phyloP scores from a whole-genome alignment of 2,888 invertebrate genomes.

The Rotaria magnacalcarata region DNA sequence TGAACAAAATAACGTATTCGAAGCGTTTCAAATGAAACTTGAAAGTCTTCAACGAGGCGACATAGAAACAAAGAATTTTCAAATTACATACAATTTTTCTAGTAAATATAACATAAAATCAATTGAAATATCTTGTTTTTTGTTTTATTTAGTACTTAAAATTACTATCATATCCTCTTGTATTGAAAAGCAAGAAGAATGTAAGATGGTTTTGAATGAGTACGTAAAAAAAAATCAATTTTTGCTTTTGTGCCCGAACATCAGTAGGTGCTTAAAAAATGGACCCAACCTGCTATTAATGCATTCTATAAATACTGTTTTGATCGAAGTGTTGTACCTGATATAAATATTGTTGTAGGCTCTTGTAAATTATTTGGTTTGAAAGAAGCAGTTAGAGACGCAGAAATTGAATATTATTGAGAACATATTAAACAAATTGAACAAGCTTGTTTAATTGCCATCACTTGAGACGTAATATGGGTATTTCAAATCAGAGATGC shows the following conservation, averaged over 20 bases:
- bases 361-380: not conserved
- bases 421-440: not conserved
- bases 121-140: not conserved
- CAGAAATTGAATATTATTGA: not conserved
- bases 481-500: not conserved
- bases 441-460: not conserved
- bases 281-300: not conserved
- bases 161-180: not conserved
- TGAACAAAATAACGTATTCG: not conserved
- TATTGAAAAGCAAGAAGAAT: not conserved
- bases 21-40: not conserved
- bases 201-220: not conserved
- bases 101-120: not conserved
- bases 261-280: not conserved
- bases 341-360: not conserved
- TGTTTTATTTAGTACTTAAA: not conserved
- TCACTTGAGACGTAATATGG: not conserved
- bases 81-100: not conserved
- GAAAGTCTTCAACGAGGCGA: not conserved
- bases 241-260: no score
- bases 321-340: not conserved
- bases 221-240: not conserved
- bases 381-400: not conserved
- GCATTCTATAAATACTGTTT: not conserved
- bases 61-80: not conserved